Conservation (phyloP, 2,113 vertebrate species). For the Cyprinodon tularosa region DNA sequence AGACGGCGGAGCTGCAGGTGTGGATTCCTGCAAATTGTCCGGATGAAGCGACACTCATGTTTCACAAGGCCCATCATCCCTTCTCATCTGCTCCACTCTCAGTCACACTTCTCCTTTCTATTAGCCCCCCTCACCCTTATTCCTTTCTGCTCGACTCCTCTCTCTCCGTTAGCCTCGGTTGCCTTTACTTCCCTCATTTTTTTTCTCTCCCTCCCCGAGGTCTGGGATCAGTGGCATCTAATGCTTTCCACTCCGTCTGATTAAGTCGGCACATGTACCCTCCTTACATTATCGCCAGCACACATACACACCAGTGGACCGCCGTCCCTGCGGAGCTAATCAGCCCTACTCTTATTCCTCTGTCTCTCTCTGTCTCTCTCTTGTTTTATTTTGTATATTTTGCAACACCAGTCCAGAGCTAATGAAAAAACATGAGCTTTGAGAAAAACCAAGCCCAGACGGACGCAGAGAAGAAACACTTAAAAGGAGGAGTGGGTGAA, state of each 20-base stretch:
- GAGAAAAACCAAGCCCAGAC: slow-evolving; percentile 21
- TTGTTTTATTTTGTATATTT: background rate
- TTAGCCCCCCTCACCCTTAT: background rate
- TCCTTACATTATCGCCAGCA: slow-evolving; percentile 54
- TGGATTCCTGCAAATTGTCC: slow-evolving; percentile 57
- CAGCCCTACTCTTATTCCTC: slow-evolving; percentile 52
- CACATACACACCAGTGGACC: slow-evolving; percentile 9
- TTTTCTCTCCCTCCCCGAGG: background rate
- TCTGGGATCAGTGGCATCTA: slow-evolving; percentile 58
- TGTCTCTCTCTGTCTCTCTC: slow-evolving; percentile 8
- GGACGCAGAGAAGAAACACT: background rate
- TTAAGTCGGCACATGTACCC: slow-evolving; percentile 69
- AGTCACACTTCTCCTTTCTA: background rate
- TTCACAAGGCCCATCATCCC: slow-evolving; percentile 34
- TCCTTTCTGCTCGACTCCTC: background rate
- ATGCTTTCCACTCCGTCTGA: slow-evolving; percentile 61
- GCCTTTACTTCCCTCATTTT: background rate
- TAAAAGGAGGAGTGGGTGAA: background rate
- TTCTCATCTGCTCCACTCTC: slow-evolving; percentile 12
- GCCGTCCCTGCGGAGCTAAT: slow-evolving; percentile 69
- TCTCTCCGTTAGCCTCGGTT: background rate
- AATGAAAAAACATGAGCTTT: slow-evolving; percentile 70
- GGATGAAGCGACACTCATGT: slow-evolving; percentile 55
- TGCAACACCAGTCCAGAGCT: slow-evolving; percentile 42
- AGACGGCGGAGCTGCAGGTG: slow-evolving; percentile 23